phyloP scores from a whole-genome alignment of 2,113 vertebrate species.

The Thalassoma bifasciatum region DNA sequence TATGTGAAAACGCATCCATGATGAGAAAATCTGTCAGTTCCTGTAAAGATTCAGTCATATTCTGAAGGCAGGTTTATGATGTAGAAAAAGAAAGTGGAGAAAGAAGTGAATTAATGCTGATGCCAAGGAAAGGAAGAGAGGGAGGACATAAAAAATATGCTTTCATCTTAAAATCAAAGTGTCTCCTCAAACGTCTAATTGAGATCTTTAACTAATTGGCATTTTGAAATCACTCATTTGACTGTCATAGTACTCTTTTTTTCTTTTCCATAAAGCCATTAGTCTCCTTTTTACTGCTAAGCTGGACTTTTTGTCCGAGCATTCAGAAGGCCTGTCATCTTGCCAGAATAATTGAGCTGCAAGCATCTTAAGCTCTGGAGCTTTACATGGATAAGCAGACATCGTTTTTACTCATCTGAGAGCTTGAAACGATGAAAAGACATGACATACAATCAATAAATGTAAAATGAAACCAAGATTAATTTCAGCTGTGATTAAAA shows the following conservation, averaged over 20 bases:
- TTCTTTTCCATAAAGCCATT: conserved; percentile 32
- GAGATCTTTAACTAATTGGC: conserved; percentile 20
- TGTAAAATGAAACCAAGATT: conserved; percentile 59
- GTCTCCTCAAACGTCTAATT: background rate
- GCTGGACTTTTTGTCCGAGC: conserved; percentile 26
- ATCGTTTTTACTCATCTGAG: conserved; percentile 52
- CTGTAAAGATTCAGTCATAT: background rate
- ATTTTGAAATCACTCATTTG: conserved; percentile 45
- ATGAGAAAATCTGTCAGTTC: conserved; percentile 17
- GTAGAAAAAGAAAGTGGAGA: background rate
- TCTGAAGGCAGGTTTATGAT: conserved; percentile 1
- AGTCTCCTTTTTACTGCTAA: conserved; percentile 26
- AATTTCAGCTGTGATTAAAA: conserved; percentile 37
- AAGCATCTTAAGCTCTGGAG: conserved; percentile 31
- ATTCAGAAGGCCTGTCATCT: conserved; percentile 50
- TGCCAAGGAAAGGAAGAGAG: conserved; percentile 6
- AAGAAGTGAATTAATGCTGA: background rate
- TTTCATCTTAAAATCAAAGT: conserved; percentile 27
- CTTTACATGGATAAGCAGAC: conserved; percentile 56
- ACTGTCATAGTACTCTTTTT: conserved; percentile 33
- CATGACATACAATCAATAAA: conserved; percentile 65
- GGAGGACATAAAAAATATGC: background rate
- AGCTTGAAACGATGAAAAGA: conserved; percentile 52
- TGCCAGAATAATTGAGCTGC: conserved; percentile 29
- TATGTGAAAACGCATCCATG: conserved; percentile 20